Evolutionary conservation across 1,140 invertebrate genomes (phyloP), one percentile per base, ranked within the genome.

Genomic region (Planococcus citri): DNA sequence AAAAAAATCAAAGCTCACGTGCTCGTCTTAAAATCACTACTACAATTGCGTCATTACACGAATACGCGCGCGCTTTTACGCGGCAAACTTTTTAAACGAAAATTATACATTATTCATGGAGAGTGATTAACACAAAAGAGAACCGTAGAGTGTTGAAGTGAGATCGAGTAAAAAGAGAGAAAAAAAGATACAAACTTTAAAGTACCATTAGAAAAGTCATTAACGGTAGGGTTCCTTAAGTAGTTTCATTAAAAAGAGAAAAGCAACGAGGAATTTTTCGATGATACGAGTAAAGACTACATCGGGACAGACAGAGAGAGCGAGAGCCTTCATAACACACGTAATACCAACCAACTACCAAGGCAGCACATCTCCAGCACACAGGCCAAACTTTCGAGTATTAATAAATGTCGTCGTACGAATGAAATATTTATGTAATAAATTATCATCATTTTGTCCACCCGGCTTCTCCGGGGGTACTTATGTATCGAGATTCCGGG

Each of bases 201-300:
- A 64, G 60, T 64, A 64, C 60, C 60, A 64, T 64, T 64, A 64
- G 60, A 64, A 64, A 64, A 64, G 60, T 64, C 60, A 64, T 64
- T 64, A 64, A 64, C 60, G 60, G 25, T 24, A 64, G 60, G 60
- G 60, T 64, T 64, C 60, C 60, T 64, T 64, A 64, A 64, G 60
- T 64, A 64, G 60, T 64, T 64, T 64, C 60, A 64, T 64, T 64
- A 64, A 27, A 64, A 64, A 64, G 60, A 22, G 3, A 27, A 25
- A 20, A 64, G 24, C 21, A 21, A n/a, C 21, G 21, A 27, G 25
- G 60, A 64, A 64, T 64, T 64, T n/a, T 64, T 64, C 25, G 60
- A 64, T 27, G 60, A 64, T 64, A 64, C 25, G 4, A 60, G 57
- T 9, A 6, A 60, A n/a, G n/a, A n/a, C n/a, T n/a, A n/a, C n/a